Base-by-base conservation (phyloP, 2,113 vertebrate species). In the Laticauda laticaudata region DNA sequence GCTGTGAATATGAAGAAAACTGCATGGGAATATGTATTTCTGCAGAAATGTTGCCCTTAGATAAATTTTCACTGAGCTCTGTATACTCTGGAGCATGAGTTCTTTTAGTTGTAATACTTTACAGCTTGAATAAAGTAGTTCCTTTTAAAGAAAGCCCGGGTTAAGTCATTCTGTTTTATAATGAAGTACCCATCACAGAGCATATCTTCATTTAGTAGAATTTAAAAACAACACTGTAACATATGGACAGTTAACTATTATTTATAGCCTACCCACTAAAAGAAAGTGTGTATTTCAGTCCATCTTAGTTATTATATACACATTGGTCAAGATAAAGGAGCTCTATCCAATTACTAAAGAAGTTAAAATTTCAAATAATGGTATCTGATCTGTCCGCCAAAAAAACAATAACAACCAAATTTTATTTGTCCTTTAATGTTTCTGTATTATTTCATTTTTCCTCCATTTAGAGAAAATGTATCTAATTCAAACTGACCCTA, bases 381-480 rank as follows among this genome's bases (percentile, higher is more conserved):
- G 87, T 92, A 86, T 94, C 91, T 88, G 86, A 94, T 89, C 43
- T 92, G 91, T 93, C 94, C 92, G 23, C 90, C 91, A 89, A 93
- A 93, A 14, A 94, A 24, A 24, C 0, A 3, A 3, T 9, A 51
- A 51, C 8, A 48, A 48, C 4, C 0, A 1, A 51, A 69, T 18
- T 12, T 43, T 95, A 5, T 29, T 92, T 94, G 95, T 95, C 95
- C 89, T 69, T 96, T 95, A 96, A 93, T 92, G 23, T 92, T 96
- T 97, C 94, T 91, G 91, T 94, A 92, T 96, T 51, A 2, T 55
- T 53, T 54, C 48, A 92, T 95, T 87, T 93, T 90, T 91, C 56
- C 61, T 92, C 34, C 61, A 20, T 24, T 34, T 59, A 51, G 56
- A 64, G 26, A 39, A 53, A 18, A 85, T 5, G 51, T 56, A 75